Conservation (phyloP, 2,888 invertebrate genomes). For the Maniola hyperantus region DNA sequence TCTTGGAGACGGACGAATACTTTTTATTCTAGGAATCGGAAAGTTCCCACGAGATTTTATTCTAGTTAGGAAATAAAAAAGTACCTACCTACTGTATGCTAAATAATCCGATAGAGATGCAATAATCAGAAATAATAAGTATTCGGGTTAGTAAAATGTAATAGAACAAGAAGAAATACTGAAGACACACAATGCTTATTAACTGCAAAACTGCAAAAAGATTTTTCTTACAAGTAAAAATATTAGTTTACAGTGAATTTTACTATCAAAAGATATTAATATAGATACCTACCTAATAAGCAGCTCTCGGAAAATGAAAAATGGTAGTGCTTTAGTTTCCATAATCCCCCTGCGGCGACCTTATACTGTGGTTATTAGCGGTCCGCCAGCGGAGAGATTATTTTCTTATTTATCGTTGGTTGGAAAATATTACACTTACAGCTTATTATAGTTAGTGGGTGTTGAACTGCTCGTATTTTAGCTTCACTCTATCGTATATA, state of each 20-base stretch:
- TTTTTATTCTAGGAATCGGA: too few relatives aligned
- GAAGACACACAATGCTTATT: not conserved
- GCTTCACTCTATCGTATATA: not conserved
- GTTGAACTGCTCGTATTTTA: not conserved
- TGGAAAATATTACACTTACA: conserved; percentile 12
- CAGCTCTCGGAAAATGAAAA: conserved; percentile 22
- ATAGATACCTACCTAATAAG: not conserved
- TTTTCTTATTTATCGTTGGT: conserved; percentile 23
- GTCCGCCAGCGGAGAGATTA: conserved; percentile 22
- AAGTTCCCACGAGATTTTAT: too few relatives aligned
- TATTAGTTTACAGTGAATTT: too few relatives aligned
- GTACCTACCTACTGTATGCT: too few relatives aligned
- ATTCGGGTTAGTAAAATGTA: not conserved
- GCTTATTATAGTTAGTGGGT: not conserved
- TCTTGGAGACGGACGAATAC: too few relatives aligned
- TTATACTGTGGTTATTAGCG: conserved; percentile 30
- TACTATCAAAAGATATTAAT: too few relatives aligned
- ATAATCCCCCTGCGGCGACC: conserved; percentile 21
- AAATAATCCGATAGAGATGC: too few relatives aligned
- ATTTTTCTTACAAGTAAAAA: too few relatives aligned
- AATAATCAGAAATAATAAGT: not conserved
- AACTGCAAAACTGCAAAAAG: not conserved
- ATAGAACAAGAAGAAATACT: not conserved
- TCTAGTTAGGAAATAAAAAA: too few relatives aligned
- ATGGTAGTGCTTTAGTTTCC: conserved; percentile 24